Evolutionary conservation across 2,888 invertebrate genomes (phyloP), one percentile per base, ranked within the genome.

Genomic region (Xestia xanthographa): DNA sequence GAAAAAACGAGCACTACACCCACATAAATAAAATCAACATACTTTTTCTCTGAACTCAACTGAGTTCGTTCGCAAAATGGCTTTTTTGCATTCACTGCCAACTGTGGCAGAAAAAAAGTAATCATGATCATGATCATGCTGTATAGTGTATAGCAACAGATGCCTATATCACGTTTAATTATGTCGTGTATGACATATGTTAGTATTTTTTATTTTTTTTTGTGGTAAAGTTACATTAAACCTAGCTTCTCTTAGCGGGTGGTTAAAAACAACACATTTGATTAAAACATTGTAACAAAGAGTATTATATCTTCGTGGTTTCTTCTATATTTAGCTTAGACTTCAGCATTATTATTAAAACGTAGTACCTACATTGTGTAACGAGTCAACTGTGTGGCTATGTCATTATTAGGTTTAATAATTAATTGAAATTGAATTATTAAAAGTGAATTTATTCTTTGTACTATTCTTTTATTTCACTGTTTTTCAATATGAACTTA

Each of bases 211-310:
- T 77, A 67, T 75, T 79, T 63, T 72, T 41, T 68, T 48, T 53
- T 68, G n/a, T 68, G 34, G 48, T 60, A 38, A 67, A 56, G 17
- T 50, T 67, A 70, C 62, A 58, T 56, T 62, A 71, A 62, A 62
- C 12, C 63, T 78, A 72, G 68, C 17, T 22, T 26, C 77, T 72
- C 79, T 82, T 72, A 41, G 87, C 77, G 86, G 86, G 86, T 84
- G 86, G 86, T 84, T 75, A 56, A 74, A 63, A 75, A 72, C 38
- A 69, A 45, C 22, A 62, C 6, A 48, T 56, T 74, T n/a, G 41
- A 66, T 41, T 65, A 58, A 58, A 73, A 38, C 11, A 50, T 43
- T 80, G 9, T 29, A 29, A 62, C 38, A 29, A n/a, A 58, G 20
- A 9, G 17, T 38, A 48, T 65, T 48, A 38, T 41, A 29, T 75